Percentiles rank a stretch among this genome's conserved stretches.
Evolutionary conservation across 2,888 invertebrate genomes (phyloP).

Genomic region (Gasteruption jaculator): DNA sequence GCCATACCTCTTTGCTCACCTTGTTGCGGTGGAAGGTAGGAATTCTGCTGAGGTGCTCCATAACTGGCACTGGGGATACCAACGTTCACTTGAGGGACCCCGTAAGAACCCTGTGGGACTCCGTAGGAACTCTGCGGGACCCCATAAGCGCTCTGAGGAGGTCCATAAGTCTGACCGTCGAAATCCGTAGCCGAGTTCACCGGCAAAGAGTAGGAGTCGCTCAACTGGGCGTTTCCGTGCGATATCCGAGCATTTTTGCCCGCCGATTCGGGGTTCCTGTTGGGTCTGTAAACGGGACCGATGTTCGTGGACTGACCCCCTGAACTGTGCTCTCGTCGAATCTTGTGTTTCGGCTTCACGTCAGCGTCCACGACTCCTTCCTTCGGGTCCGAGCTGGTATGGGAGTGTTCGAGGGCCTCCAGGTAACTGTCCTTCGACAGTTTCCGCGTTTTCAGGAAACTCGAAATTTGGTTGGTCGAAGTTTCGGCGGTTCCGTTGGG

Average conservation of each 20-base stretch:
- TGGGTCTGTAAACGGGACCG: constrained; percentile 32
- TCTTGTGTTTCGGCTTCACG: constrained; percentile 6
- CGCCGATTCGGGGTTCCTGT: constrained; percentile 10
- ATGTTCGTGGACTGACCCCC: too few species aligned
- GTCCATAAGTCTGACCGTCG: constrained; percentile 21
- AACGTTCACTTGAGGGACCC: constrained; percentile 18
- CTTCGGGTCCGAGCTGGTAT: constrained; percentile 50
- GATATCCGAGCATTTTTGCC: too few species aligned
- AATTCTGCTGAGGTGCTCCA: constrained; percentile 15
- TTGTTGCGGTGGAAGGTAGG: constrained; percentile 42
- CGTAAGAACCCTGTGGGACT: constrained; percentile 11
- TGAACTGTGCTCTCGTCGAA: constrained; percentile 10
- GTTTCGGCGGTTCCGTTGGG: not conserved
- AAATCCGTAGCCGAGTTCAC: constrained; percentile 24
- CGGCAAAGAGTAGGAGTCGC: constrained; percentile 32
- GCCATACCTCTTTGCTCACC: constrained; percentile 42
- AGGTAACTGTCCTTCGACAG: constrained; percentile 58
- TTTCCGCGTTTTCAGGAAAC: constrained; percentile 1
- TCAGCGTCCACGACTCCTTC: constrained; percentile 27
- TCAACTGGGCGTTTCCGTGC: constrained; percentile 1
- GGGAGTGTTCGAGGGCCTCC: constrained; percentile 62
- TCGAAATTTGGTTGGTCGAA: not conserved
- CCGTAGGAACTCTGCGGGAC: constrained; percentile 28
- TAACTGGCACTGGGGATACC: constrained; percentile 18
- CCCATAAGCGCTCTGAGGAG: constrained; percentile 14